These are phyloP conservation scores for Melanotaenia parkinsoni DNA, from an alignment of 2,797 vertebrate genomes.

Conservation along the genomic window DNA sequence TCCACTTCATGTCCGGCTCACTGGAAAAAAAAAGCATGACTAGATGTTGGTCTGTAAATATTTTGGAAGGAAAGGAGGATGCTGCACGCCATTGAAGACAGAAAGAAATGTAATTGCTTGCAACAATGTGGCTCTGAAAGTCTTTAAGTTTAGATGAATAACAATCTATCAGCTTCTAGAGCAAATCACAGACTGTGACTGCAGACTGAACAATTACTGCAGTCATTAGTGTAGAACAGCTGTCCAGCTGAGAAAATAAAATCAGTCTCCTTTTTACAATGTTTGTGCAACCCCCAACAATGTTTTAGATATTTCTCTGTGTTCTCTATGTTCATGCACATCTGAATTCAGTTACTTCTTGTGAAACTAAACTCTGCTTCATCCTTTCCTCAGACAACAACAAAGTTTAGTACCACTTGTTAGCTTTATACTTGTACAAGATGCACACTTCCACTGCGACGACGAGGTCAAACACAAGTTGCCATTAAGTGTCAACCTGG, in stretches of 20 bases:
- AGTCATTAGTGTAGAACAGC: neutral
- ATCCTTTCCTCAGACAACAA: neutral
- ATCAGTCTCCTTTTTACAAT: neutral
- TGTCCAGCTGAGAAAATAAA: slow-evolving; percentile 36
- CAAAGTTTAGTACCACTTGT: neutral
- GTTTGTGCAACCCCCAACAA: neutral
- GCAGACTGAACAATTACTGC: neutral
- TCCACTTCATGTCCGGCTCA: slow-evolving; percentile 54
- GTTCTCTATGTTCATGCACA: neutral
- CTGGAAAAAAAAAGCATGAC: slow-evolving; percentile 58
- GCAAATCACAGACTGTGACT: neutral
- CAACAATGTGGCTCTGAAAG: neutral
- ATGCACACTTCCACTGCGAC: too few species aligned
- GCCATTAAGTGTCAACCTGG: slow-evolving; percentile 59
- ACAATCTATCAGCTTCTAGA: neutral
- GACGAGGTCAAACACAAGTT: slow-evolving; percentile 20
- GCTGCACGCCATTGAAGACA: slow-evolving; percentile 28
- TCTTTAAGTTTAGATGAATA: neutral
- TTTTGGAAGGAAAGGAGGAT: slow-evolving; percentile 8
- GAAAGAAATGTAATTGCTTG: slow-evolving; percentile 13
- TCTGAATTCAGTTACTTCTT: neutral
- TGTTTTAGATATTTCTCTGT: neutral
- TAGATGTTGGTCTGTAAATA: slow-evolving; percentile 49
- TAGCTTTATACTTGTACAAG: neutral
- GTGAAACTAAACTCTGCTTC: neutral